Percentiles rank a stretch among this genome's conserved stretches.
These are phyloP conservation scores for Rhysida immarginata DNA, from an alignment of 1,140 invertebrate genomes.

Conservation along the genomic window DNA sequence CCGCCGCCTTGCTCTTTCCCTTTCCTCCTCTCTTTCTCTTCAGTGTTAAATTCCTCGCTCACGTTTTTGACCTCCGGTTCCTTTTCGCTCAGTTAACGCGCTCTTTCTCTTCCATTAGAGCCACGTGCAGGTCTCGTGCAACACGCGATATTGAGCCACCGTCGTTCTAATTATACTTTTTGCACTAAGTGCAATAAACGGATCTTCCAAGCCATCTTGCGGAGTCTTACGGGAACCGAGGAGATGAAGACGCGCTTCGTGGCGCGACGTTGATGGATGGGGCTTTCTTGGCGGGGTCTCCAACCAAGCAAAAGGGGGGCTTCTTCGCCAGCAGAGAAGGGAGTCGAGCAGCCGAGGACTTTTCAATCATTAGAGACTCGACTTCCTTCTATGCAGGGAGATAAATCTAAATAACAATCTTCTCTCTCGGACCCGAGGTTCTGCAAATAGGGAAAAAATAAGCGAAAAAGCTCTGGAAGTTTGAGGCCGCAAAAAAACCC, in stretches of 20 bases:
- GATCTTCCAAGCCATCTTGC: conserved; percentile 1
- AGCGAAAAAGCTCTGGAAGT: too few species aligned
- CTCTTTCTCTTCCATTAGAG: neutral
- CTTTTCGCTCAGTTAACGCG: neutral
- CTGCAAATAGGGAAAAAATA: too few species aligned
- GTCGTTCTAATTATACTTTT: conserved; percentile 5
- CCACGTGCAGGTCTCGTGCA: neutral
- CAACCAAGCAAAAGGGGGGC: neutral
- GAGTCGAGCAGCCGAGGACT: neutral
- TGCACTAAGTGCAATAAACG: conserved; percentile 6
- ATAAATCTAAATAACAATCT: conserved; percentile 7
- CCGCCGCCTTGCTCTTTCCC: too few species aligned
- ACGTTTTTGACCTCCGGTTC: neutral
- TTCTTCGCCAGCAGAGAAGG: neutral
- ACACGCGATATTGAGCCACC: neutral
- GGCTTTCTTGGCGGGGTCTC: neutral
- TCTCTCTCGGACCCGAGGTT: neutral
- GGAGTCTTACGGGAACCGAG: neutral
- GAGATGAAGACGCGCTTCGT: conserved; percentile 1
- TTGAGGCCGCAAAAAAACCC: too few species aligned
- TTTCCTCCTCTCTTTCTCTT: too few species aligned
- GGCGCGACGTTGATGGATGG: neutral
- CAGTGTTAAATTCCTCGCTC: neutral
- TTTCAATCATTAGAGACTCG: conserved; percentile 6
- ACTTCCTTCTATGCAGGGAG: neutral